Percentiles rank a stretch among this genome's conserved stretches.
Evolutionary conservation across 2,113 vertebrate genomes (phyloP).

Genomic region (Spilogale gracilis): DNA sequence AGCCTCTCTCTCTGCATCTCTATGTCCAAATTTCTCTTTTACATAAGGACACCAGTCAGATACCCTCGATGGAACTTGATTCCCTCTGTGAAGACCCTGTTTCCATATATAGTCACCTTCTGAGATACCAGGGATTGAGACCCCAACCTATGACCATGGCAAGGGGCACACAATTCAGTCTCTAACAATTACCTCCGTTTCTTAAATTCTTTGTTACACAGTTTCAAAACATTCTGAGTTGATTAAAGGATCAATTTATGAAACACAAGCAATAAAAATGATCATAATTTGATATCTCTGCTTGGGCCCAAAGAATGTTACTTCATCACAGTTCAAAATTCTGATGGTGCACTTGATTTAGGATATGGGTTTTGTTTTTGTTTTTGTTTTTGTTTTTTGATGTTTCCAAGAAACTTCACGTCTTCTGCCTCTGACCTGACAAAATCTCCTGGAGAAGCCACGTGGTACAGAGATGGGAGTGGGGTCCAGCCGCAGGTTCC

Average conservation of each 20-base stretch:
- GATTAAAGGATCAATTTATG: neutral
- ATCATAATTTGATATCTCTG: too few relatives aligned
- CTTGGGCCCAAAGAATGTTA: neutral
- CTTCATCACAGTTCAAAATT: neutral
- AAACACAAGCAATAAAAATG: neutral
- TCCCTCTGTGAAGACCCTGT: neutral
- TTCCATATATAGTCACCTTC: neutral
- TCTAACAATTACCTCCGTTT: neutral
- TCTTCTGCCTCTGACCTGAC: neutral
- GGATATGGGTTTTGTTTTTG: too few relatives aligned
- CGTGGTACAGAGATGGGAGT: rapidly evolving
- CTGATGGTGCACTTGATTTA: neutral
- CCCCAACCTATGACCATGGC: too few relatives aligned
- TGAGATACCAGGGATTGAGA: neutral
- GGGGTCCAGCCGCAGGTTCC: rapidly evolving
- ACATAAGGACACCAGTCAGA: neutral
- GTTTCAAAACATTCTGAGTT: neutral
- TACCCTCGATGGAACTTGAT: too few relatives aligned
- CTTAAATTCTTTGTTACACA: neutral
- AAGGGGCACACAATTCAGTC: rapidly evolving
- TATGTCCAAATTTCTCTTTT: neutral
- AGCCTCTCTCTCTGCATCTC: rapidly evolving
- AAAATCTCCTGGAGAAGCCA: neutral
- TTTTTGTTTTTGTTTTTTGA: neutral
- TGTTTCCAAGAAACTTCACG: neutral